Base-by-base conservation (phyloP, 2,888 invertebrate species). In the Argynnis bischoffii region DNA sequence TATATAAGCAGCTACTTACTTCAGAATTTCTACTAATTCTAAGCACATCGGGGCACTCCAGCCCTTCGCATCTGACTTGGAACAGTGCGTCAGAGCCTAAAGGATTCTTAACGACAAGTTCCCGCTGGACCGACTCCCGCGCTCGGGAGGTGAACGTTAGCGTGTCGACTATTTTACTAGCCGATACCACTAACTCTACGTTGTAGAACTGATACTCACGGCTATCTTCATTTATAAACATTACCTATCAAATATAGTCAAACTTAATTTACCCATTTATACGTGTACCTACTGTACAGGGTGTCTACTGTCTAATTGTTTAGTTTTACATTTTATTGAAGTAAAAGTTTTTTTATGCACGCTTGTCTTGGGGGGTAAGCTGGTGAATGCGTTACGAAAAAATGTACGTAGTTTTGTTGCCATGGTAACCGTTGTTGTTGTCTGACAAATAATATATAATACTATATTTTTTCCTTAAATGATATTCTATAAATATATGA, bases 181-280 rank as follows among this genome's bases (percentile, higher is more conserved):
- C 77, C 8, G 80, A 84, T 11, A 92, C 84, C 0, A 77, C 75
- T 18, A 79, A 80, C 18, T 71, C 73, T 26, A 92, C 81, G 61
- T 82, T 83, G 80, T 92, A 92, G 77, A 75, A 91, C 72, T 92
- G 92, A 66, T 89, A 92, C 72, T 92, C 92, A 3, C 79, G 83
- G 18, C 83, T 82, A 2, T 63, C 66, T 71, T 85, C 83, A 70
- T 91, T 86, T 55, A 85, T 80, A 66, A 92, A 92, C 75, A 85
- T 80, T 35, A 92, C 89, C 92, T 92, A 59, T 3, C 18, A 21
- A 57, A 46, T 6, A 41, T n/a, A 53, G 6, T 6, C 14, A 55
- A n/a, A 26, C 3, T n/a, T 55, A 55, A 50, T 6, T 11, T 41
- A 41, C 35, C 35, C 35, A 41, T 41, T 21, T 26, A 26, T 5